Evolutionary conservation across 2,797 vertebrate genomes (phyloP).

Genomic region (Phalloptychus januarius): DNA sequence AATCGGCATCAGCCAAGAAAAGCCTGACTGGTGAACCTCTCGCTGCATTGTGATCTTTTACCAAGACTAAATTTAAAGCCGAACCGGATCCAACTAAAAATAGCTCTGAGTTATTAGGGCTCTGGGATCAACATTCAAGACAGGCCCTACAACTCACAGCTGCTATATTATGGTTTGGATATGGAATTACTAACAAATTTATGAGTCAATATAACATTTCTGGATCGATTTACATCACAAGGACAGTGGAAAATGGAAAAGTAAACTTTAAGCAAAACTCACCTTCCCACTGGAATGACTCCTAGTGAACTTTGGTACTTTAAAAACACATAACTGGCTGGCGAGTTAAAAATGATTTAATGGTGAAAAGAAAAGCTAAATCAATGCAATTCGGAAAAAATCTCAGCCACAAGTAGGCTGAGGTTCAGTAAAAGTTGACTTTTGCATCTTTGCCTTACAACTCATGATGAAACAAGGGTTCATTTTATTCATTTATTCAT

Average conservation of each 20-base stretch:
- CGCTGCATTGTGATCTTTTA: neutral
- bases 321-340: neutral
- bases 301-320: neutral
- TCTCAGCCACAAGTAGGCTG: neutral
- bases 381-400: neutral
- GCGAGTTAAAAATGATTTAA: neutral
- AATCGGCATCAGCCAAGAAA: neutral
- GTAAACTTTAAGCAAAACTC: neutral
- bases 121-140: neutral
- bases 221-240: neutral
- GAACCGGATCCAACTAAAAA: neutral
- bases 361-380: neutral
- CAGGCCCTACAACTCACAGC: neutral
- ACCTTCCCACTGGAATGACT: neutral
- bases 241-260: neutral
- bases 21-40: neutral
- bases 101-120: neutral
- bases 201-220: neutral
- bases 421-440: neutral
- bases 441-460: neutral
- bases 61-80: neutral
- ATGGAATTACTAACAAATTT: neutral
- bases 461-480: neutral
- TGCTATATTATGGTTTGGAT: neutral
- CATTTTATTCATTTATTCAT: neutral